A percentile compares a stretch with the other conserved stretches of the same genome.
These are phyloP conservation scores for Hemicentrotus pulcherrimus DNA, from an alignment of 35 echinoderm and acorn worm species.

Conservation along the genomic window DNA sequence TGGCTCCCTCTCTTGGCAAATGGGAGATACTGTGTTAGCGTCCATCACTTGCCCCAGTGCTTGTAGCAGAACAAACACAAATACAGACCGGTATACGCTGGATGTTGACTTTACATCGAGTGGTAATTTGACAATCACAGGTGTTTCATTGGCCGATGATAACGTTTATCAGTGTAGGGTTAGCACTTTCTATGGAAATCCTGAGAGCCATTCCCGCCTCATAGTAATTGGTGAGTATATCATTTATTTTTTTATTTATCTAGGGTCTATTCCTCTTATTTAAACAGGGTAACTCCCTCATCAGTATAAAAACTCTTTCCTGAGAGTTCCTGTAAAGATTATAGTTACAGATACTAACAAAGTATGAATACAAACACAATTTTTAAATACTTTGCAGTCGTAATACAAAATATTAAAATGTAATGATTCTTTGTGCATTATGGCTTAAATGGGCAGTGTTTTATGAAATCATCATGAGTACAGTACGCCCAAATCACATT, in stretches of 20 bases:
- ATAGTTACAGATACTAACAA: not conserved
- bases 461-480: too few relatives aligned
- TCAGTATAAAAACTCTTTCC: not conserved
- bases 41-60: not conserved
- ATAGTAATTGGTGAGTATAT: conserved; percentile 17
- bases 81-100: not conserved
- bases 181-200: not conserved
- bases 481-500: too few relatives aligned
- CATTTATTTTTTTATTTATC: not conserved
- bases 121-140: not conserved
- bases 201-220: not conserved
- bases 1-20: conserved; percentile 22
- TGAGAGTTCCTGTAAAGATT: too few relatives aligned
- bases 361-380: too few relatives aligned
- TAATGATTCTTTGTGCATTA: too few relatives aligned
- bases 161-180: not conserved
- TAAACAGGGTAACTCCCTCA: too few relatives aligned
- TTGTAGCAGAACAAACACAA: not conserved
- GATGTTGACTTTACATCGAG: not conserved
- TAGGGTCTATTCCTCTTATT: not conserved
- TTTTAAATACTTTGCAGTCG: too few relatives aligned
- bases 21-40: not conserved
- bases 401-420: too few relatives aligned
- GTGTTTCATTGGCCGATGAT: not conserved
- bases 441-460: too few relatives aligned